These are phyloP conservation scores for Psylliodes chrysocephalus DNA, from an alignment of 2,888 invertebrate species.

Conservation along the genomic window DNA sequence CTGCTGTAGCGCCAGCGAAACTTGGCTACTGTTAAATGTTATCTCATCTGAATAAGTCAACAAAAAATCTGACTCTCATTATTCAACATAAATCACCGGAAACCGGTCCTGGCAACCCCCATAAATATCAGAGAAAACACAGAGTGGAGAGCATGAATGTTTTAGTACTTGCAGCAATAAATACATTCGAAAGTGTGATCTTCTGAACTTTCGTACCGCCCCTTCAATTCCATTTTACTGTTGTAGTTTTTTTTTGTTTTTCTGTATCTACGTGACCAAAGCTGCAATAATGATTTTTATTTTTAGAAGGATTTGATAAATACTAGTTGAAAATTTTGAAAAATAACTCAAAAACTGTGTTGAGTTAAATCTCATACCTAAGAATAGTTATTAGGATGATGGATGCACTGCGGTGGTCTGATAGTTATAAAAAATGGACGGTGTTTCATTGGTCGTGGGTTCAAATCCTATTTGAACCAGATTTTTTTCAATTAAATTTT, in stretches of 20 bases:
- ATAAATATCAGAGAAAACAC: slow-evolving; percentile 36
- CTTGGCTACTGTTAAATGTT: slow-evolving; percentile 8
- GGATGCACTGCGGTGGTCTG: too few species aligned
- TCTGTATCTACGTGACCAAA: too few species aligned
- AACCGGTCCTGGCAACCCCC: slow-evolving; percentile 25
- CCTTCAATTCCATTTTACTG: slow-evolving; percentile 29
- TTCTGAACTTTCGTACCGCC: slow-evolving; percentile 31
- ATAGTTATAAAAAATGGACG: too few species aligned
- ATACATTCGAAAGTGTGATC: slow-evolving; percentile 41
- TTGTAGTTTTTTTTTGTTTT: background rate
- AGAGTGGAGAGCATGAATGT: slow-evolving; percentile 39
- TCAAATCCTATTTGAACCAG: too few species aligned
- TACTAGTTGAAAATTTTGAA: too few species aligned
- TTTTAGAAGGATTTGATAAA: too few species aligned
- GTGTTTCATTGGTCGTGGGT: too few species aligned
- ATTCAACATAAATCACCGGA: slow-evolving; percentile 25
- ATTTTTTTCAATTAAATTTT: too few species aligned
- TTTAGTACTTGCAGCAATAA: slow-evolving; percentile 41
- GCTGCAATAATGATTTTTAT: too few species aligned
- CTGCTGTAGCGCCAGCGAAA: background rate
- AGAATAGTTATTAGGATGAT: too few species aligned
- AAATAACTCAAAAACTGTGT: too few species aligned
- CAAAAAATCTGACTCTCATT: slow-evolving; percentile 22
- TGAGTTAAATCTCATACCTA: too few species aligned
- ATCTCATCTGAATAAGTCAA: slow-evolving; percentile 23